These are phyloP conservation scores for Sinosuthora webbiana DNA, from an alignment of 2,113 vertebrate genomes.

Conservation along the genomic window DNA sequence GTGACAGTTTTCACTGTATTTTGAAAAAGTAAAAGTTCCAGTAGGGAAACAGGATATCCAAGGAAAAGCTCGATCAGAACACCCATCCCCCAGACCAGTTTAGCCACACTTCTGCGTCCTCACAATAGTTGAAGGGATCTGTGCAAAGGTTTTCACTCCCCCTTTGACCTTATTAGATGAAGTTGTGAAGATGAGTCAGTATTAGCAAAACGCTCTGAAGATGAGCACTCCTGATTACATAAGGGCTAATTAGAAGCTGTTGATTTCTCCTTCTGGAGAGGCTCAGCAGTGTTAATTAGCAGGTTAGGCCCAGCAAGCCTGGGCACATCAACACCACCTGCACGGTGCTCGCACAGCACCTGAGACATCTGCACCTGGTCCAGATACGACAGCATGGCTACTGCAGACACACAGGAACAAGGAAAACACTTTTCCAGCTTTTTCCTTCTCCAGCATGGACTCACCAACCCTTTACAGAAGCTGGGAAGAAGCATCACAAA, in stretches of 20 bases:
- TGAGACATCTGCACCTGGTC: background rate
- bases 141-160: background rate
- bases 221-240: background rate
- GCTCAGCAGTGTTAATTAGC: background rate
- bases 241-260: slow-evolving; percentile 13
- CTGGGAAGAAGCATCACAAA: background rate
- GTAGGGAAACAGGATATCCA: background rate
- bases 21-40: background rate
- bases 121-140: accelerated
- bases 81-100: background rate
- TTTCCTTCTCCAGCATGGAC: background rate
- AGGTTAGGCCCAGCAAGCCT: background rate
- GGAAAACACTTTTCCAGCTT: background rate
- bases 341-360: accelerated
- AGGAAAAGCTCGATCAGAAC: background rate
- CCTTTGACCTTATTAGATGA: background rate
- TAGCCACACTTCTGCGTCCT: background rate
- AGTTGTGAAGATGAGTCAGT: background rate
- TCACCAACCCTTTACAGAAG: background rate
- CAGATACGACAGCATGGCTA: background rate
- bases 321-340: background rate
- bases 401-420: background rate
- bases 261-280: background rate
- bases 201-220: background rate
- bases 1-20: background rate